Base-by-base conservation (phyloP, 2,113 vertebrate species). In the Bufo gargarizans region DNA sequence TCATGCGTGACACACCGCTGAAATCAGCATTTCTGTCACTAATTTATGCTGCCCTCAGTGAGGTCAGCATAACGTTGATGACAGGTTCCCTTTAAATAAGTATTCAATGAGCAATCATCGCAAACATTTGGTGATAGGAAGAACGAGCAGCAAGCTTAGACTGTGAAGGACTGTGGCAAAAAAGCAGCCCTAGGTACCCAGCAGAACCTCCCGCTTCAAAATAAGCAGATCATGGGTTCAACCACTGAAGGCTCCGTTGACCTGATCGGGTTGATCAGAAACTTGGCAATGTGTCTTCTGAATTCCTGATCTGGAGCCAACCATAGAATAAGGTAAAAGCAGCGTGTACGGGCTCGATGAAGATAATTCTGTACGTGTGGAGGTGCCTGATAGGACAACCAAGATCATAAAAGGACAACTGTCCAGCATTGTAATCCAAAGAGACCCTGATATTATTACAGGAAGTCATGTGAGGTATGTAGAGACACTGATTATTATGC, bases 361-460 rank as follows among this genome's bases (percentile, higher is more conserved):
- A 81, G 22, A 45, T 61, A 55, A 74, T 20, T 1, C 11, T 77
- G 84, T 49, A 76, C 33, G 84, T 85, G 49, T 84, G 50, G 2
- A 84, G 11, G 72, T 86, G 84, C 10, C 71, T 63, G 19, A 63
- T 50, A 4, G 72, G 3, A 7, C 17, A 56, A 56, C 6, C 5
- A 6, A 86, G 19, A 20, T 61, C 43, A 77, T 86, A 63, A 22
- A 86, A 86, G 58, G 85, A 78, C 76, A 86, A 12, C 3, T 45
- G 59, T 22, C 85, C 85, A 1, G 45, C 85, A 43, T 78, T 61
- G 20, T 79, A 86, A 63, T 86, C 76, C 85, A 86, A 9, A 8
- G 47, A 86, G 6, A 86, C 78, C 19, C 85, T 53, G 4, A 86
- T 20, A 6, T 20, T 67, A 4, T 50, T 14, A 16, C 56, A 78